These are phyloP conservation scores for Tachina lurida DNA, from an alignment of 2,888 invertebrate species.

Conservation along the genomic window DNA sequence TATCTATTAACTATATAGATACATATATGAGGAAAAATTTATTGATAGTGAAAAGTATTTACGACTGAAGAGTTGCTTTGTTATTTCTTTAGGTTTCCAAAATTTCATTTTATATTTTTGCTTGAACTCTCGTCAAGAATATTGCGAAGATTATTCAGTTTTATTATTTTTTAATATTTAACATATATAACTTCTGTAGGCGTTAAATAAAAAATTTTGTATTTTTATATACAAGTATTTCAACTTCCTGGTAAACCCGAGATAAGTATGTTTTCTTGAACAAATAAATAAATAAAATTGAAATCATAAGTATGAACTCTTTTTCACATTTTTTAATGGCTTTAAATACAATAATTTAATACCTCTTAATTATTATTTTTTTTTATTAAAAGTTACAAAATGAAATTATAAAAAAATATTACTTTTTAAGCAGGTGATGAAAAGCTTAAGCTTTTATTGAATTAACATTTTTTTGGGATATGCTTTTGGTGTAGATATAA, in stretches of 20 bases:
- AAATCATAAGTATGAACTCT: constrained; percentile 6
- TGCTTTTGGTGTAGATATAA: constrained; percentile 26
- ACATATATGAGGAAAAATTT: no score
- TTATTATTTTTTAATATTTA: no score
- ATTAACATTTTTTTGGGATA: constrained; percentile 14
- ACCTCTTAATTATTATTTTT: constrained; percentile 7
- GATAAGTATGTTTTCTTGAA: constrained; percentile 17
- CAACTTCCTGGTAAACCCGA: constrained; percentile 1
- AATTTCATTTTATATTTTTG: no score
- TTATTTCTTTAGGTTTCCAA: no score
- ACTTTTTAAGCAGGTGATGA: constrained; percentile 52
- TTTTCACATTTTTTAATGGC: neutral
- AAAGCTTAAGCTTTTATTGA: constrained; percentile 59
- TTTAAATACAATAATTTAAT: neutral
- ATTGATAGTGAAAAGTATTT: no score
- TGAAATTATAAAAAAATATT: constrained; percentile 33
- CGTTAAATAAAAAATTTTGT: neutral
- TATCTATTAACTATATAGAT: no score
- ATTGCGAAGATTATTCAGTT: no score
- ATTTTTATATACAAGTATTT: neutral
- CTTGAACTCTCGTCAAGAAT: no score
- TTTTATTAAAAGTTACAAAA: constrained; percentile 48
- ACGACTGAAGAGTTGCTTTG: no score
- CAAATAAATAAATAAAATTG: neutral
- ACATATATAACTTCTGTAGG: no score